Conservation (phyloP, 2,888 invertebrate genomes). For the Bursaphelenchus okinawaensis region DNA sequence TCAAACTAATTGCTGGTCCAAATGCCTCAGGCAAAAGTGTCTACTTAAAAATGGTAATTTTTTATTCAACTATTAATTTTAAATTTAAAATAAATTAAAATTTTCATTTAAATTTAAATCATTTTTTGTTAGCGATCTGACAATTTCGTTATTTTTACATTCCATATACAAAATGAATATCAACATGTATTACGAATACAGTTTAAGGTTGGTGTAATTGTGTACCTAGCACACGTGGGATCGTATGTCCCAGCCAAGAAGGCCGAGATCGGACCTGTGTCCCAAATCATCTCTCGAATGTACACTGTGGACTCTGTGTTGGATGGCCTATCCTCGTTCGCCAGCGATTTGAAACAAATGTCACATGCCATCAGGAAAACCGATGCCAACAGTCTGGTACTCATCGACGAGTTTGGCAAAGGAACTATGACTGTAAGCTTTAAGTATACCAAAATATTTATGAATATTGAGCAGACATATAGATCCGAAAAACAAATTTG, state of each 20-base stretch:
- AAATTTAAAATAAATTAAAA: not conserved
- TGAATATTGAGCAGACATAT: not conserved
- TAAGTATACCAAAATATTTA: not conserved
- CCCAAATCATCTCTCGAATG: slow-evolving; percentile 73
- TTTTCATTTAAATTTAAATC: slow-evolving; percentile 22
- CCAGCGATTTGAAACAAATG: slow-evolving; percentile 77
- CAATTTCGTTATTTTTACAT: no score
- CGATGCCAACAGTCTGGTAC: slow-evolving; percentile 68
- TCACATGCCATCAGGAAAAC: slow-evolving; percentile 69
- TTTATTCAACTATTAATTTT: not conserved
- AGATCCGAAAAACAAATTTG: no score
- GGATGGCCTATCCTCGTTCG: slow-evolving; percentile 76
- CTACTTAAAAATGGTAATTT: slow-evolving; percentile 73
- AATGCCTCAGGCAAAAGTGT: slow-evolving; percentile 88
- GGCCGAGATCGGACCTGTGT: slow-evolving; percentile 70
- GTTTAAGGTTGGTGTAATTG: slow-evolving; percentile 69
- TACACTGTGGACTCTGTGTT: slow-evolving; percentile 74
- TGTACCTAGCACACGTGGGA: slow-evolving; percentile 80
- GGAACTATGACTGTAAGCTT: slow-evolving; percentile 66
- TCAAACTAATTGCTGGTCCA: slow-evolving; percentile 80
- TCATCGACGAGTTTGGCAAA: slow-evolving; percentile 84
- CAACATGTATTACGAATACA: no score
- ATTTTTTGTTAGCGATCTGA: no score
- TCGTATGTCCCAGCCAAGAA: slow-evolving; percentile 77
- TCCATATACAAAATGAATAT: no score